Base-by-base conservation (phyloP, 2,888 invertebrate genomes). In the Heliconius charithonia region DNA sequence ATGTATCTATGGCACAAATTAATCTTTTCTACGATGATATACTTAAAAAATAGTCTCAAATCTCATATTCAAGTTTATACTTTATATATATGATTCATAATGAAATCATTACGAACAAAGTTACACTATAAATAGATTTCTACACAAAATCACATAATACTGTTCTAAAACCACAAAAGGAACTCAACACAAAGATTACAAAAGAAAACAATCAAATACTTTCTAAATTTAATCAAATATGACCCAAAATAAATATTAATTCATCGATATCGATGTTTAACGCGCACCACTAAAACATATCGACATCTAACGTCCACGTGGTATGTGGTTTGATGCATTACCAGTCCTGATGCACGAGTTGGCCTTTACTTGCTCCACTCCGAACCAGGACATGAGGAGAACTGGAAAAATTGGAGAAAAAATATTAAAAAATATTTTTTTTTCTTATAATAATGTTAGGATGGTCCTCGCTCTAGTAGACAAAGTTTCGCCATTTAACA, bases 311-410 rank as follows among this genome's bases (percentile, higher is more conserved):
- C 79, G 80, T 78, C 80, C 83, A 86, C 82, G 84, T 84, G 79
- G 79, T 76, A 80, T 73, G 79, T 81, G 79, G 74, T 81, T 81
- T 76, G 82, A 79, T 84, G 84, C 87, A 90, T 94, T 95, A 95
- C 95, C 95, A 85, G 95, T 95, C 87, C 94, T 88, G 84, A 95
- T 93, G 90, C 95, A 95, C 82, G 95, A 94, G 85, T 94, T 95
- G 66, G 89, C 91, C 87, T 94, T 93, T 75, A 93, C 93, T 89
- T 94, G 91, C 86, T 95, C 94, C 88, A 92, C 94, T 82, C 95
- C 95, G 86, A 95, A 93, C 95, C 95, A 95, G 87, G 95, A 95
- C 93, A 95, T 93, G 87, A 95, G 93, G 85, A 95, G 93, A 88
- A 95, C 95, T 95, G 94, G 79, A 95, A 94, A 82, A 87, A 82